Conservation (phyloP, 2,888 invertebrate genomes). For the Cheilosia scutellata region DNA sequence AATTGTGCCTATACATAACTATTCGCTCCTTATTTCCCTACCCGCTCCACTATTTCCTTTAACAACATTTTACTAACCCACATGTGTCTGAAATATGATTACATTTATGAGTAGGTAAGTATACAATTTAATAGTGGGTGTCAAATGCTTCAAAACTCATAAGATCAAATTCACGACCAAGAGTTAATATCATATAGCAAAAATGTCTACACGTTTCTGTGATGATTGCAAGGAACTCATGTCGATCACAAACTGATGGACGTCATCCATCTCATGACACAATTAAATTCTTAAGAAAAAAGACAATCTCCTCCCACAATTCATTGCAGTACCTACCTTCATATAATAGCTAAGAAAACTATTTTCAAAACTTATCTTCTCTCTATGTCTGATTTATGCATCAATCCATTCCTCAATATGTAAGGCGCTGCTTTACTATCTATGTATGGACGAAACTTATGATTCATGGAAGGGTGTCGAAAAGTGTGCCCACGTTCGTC, state of each 20-base stretch:
- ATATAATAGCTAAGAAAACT: too few species aligned
- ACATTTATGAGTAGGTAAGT: too few species aligned
- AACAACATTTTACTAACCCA: too few species aligned
- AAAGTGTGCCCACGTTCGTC: slow-evolving; percentile 52
- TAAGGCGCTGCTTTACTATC: background rate
- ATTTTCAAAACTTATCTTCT: too few species aligned
- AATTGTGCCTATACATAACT: background rate
- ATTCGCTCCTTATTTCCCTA: too few species aligned
- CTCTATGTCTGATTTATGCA: too few species aligned
- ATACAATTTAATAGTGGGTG: too few species aligned
- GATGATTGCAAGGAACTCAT: background rate
- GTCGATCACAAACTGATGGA: background rate
- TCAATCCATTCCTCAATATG: background rate
- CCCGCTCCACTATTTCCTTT: too few species aligned
- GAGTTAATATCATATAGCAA: slow-evolving; percentile 23
- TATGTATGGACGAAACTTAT: slow-evolving; percentile 22
- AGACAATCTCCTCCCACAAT: background rate
- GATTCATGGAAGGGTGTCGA: slow-evolving; percentile 32
- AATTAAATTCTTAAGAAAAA: background rate
- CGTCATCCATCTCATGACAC: background rate
- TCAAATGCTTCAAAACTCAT: too few species aligned
- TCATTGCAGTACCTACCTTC: background rate
- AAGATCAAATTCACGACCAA: background rate
- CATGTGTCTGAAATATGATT: too few species aligned
- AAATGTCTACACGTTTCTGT: slow-evolving; percentile 27